Base-by-base conservation (phyloP, 2,888 invertebrate genomes). In the Volucella inflata region DNA sequence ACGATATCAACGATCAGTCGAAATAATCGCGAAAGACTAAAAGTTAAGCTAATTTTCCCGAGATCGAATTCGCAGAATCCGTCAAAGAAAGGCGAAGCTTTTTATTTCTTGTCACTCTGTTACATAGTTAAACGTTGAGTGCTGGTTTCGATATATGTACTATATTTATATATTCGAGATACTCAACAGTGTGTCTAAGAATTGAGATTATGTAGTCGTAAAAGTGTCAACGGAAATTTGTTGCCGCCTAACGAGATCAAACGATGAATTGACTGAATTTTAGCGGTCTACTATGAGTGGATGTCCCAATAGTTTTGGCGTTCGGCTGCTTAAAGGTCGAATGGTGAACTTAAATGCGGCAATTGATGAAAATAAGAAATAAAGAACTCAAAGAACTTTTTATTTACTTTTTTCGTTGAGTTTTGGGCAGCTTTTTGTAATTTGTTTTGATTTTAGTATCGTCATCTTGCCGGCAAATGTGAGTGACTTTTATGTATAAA, bases 11-110 rank as follows among this genome's bases (percentile, higher is more conserved):
- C 85, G 76, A 64, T 81, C 81, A 68, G 85, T 72, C 57, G 81
- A 72, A 85, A 85, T 81, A 85, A 81, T 81, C 85, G 81, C 81
- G 81, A 81, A 72, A 59, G 81, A 85, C 85, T 85, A 64, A 85
- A 72, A 57, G 67, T 71, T 17, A 14, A 72, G 81, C 76, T 81
- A 74, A 81, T 81, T 77, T 80, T 67, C 17, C 2, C 16, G 48
- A 62, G 68, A 81, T 72, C 53, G 60, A 85, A 85, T 85, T 76
- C 70, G 74, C 57, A 62, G 62, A 46, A 30, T 42, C 65, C 55
- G 30, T 65, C 14, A 46, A 67, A 72, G 71, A 17, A 60, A 42
- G 50, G 67, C 48, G 42, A 72, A 30, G 65, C 72, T 77, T 68
- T 81, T 59, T 44, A 65, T 60, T 74, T 6, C 14, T 30, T 40